These are phyloP conservation scores for Phasianus colchicus DNA, from an alignment of 2,113 vertebrate genomes.

Conservation along the genomic window DNA sequence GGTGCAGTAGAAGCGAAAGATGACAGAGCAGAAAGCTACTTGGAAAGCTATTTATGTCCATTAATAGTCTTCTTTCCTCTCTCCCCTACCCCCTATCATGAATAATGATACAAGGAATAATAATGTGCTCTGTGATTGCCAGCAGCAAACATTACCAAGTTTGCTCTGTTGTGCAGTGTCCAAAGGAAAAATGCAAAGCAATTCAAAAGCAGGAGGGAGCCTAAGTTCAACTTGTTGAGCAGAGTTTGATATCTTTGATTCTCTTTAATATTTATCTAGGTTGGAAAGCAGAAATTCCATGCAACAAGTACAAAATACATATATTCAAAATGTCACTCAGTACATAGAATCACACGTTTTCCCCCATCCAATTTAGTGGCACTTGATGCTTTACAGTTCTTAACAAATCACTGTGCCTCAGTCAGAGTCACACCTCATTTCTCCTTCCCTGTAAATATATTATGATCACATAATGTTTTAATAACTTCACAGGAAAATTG, in stretches of 20 bases:
- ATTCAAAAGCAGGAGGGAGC: slow-evolving; percentile 42
- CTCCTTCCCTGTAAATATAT: slow-evolving; percentile 61
- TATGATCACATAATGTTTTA: slow-evolving; percentile 64
- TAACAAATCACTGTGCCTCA: slow-evolving; percentile 35
- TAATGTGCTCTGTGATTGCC: slow-evolving; percentile 27
- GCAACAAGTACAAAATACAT: slow-evolving; percentile 30
- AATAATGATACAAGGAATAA: slow-evolving; percentile 36
- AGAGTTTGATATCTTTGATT: slow-evolving; percentile 35
- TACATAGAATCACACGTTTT: background rate
- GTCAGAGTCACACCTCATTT: slow-evolving; percentile 63
- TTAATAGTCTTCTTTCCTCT: slow-evolving; percentile 26
- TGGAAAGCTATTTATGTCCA: slow-evolving; percentile 14
- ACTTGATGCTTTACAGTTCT: slow-evolving; percentile 14
- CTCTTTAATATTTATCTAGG: slow-evolving; percentile 46
- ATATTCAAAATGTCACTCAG: background rate
- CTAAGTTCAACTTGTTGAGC: slow-evolving; percentile 45
- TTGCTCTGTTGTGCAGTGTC: background rate
- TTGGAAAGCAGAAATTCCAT: background rate
- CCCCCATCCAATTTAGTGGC: background rate
- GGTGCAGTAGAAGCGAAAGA: background rate
- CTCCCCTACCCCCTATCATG: background rate
- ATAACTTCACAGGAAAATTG: slow-evolving; percentile 64
- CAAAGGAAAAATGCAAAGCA: slow-evolving; percentile 26
- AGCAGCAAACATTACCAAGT: slow-evolving; percentile 29
- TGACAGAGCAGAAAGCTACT: background rate